These are phyloP conservation scores for Cerceris ruficornis DNA, from an alignment of 2,888 invertebrate species.

Conservation along the genomic window DNA sequence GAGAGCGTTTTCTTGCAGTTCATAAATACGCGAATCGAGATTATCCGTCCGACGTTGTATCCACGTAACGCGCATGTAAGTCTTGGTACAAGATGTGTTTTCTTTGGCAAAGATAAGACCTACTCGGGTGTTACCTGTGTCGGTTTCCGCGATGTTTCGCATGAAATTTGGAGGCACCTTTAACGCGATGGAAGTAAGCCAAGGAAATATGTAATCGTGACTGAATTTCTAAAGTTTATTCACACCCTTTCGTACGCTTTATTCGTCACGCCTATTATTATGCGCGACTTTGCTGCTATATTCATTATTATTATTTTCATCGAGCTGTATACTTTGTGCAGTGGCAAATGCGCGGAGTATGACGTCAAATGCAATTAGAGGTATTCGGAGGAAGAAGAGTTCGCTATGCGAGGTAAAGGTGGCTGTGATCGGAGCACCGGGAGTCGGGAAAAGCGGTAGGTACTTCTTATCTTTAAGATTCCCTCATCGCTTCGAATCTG, in stretches of 20 bases:
- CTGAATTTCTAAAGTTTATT: conserved; percentile 26
- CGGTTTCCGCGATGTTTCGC: conserved; percentile 10
- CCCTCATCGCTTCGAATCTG: background rate
- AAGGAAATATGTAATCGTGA: conserved; percentile 43
- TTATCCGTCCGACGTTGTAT: background rate
- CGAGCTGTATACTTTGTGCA: conserved; percentile 39
- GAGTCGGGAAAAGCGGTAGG: conserved; percentile 96
- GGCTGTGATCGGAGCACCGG: conserved; percentile 93
- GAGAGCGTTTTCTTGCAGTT: background rate
- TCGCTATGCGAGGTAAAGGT: conserved; percentile 95
- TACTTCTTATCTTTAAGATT: conserved; percentile 61
- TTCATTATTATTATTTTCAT: background rate
- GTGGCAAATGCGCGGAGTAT: conserved; percentile 77
- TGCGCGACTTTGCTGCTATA: conserved; percentile 6
- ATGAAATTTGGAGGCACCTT: conserved; percentile 33
- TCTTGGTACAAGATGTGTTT: background rate
- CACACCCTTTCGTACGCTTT: conserved; percentile 5
- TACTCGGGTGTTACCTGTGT: conserved; percentile 12
- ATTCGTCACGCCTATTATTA: background rate
- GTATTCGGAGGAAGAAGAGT: conserved; percentile 94
- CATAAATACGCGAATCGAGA: background rate
- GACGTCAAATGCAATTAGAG: conserved; percentile 87
- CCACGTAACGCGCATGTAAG: background rate
- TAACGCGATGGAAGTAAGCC: conserved; percentile 45
- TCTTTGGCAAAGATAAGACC: conserved; percentile 35